Evolutionary conservation across 2,113 vertebrate genomes (phyloP).

Genomic region (Anoura caudifer): DNA sequence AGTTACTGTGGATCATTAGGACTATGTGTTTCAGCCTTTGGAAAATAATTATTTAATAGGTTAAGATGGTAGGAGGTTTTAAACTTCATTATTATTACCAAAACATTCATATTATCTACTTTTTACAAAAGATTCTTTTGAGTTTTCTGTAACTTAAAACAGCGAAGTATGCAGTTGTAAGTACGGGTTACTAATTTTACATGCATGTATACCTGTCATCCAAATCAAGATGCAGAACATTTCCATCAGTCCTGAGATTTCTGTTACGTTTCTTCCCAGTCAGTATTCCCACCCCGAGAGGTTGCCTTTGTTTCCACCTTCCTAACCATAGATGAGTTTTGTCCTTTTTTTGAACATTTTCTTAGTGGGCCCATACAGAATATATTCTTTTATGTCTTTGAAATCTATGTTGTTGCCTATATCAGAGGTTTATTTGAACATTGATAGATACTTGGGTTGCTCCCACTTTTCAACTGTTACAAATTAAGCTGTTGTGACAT

Average conservation of each 20-base stretch:
- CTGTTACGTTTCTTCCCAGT: background rate
- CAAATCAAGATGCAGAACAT: background rate
- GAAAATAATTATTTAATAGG: background rate
- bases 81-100: conserved; percentile 25
- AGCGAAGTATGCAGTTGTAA: background rate
- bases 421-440: background rate
- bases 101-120: background rate
- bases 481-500: background rate
- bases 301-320: background rate
- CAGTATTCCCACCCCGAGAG: background rate
- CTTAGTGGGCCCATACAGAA: background rate
- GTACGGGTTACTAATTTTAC: background rate
- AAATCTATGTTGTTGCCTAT: background rate
- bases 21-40: background rate
- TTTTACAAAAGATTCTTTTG: background rate
- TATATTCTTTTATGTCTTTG: background rate
- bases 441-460: background rate
- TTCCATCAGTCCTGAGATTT: background rate
- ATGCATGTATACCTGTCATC: background rate
- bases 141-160: background rate
- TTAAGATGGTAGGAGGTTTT: background rate
- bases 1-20: background rate
- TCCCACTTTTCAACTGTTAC: background rate
- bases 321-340: background rate
- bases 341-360: background rate